Base-by-base conservation (phyloP, 2,888 invertebrate genomes). In the Archips crataeganus region DNA sequence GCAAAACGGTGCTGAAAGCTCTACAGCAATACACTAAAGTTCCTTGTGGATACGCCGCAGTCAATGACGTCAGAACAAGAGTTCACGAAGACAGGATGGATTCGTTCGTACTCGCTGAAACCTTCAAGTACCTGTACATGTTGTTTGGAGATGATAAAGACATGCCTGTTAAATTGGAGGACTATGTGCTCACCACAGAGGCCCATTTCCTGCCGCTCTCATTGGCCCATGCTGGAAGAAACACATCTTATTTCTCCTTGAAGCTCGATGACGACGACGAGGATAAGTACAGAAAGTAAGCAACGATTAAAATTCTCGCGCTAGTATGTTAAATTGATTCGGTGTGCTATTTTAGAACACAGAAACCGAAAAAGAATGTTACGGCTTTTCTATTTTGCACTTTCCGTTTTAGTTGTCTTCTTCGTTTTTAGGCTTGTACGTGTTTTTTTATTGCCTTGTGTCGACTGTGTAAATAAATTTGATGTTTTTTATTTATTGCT, bases 51-150 rank as follows among this genome's bases (percentile, higher is more conserved):
- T 99, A 98, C 93, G 99, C 99, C 0, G 98, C 99, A 2, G 98
- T 99, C n/a, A 98, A 98, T 82, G 99, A 99, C 90, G 98, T 99
- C 1, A 95, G 98, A 62, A 98, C 98, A 0, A 96, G 98, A 42
- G 96, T 96, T 75, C 98, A 98, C 84, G 99, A 99, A 86, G 99
- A 99, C 86, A 96, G 99, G 77, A 99, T 99, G 99, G 99, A 99
- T 88, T 99, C 99, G 0, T 99, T 98, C 93, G 98, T 99, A 0
- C 95, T 99, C 1, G 98, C 99, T 0, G 99, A 99, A 94, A 99
- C 99, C 0, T 98, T 99, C 85, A 99, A 99, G 90, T 99, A 99
- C 88, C 95, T 99, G 10, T 99, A 97, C 90, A 95, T 99, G 87
- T 92, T 99, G 73, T 99, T 99, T 88, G 97, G 98, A 1, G 90